phyloP scores from a whole-genome alignment of 2,888 invertebrate species.

The Clunio marinus region DNA sequence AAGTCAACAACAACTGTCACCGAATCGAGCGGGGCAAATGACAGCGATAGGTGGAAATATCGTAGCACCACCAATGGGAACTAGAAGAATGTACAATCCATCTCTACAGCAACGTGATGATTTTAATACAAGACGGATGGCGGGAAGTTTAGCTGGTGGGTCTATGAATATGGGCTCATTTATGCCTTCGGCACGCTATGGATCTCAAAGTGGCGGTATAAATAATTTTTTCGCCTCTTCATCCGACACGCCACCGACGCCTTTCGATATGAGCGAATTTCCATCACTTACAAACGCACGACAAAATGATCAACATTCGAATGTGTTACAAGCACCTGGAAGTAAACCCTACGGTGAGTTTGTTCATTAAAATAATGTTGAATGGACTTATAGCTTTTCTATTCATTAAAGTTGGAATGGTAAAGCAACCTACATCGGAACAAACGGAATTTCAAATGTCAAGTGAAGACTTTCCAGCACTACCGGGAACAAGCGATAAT shows the following conservation, averaged over 20 bases:
- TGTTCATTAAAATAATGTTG: neutral
- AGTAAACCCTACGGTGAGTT: constrained; percentile 84
- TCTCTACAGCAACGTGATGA: constrained; percentile 46
- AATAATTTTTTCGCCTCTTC: constrained; percentile 72
- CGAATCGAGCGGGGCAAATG: constrained; percentile 56
- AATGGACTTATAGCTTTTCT: no score
- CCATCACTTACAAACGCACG: constrained; percentile 82
- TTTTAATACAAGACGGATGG: constrained; percentile 51
- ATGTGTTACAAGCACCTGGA: constrained; percentile 83
- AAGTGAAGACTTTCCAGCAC: constrained; percentile 98
- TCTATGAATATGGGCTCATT: constrained; percentile 57
- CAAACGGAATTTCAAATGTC: constrained; percentile 96
- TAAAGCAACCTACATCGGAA: constrained; percentile 88
- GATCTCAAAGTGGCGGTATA: constrained; percentile 59
- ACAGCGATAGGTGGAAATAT: constrained; percentile 43
- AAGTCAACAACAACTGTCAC: constrained; percentile 48
- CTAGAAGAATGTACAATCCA: constrained; percentile 32
- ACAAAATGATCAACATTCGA: constrained; percentile 72
- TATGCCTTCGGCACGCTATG: constrained; percentile 59
- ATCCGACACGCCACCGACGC: constrained; percentile 75
- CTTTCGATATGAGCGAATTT: constrained; percentile 88
- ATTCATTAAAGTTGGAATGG: constrained; percentile 76
- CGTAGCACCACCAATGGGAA: constrained; percentile 1
- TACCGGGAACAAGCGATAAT: constrained; percentile 72
- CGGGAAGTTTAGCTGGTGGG: constrained; percentile 46